Percentiles rank a stretch among this genome's conserved stretches.
Conservation (phyloP, 35 echinoderm and acorn worm genomes). For the Strongylocentrotus purpuratus region DNA sequence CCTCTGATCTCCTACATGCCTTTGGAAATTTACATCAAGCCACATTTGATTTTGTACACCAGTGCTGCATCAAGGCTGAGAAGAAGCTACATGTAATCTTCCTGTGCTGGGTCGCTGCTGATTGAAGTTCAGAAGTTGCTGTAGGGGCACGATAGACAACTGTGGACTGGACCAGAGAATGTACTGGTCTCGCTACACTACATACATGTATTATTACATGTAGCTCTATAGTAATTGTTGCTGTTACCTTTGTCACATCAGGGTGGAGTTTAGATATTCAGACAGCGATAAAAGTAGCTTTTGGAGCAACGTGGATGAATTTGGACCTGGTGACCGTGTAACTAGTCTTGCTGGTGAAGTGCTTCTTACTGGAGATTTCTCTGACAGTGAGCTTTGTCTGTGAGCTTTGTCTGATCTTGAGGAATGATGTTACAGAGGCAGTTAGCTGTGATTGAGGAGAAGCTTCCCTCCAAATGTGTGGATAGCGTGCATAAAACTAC, state of each 20-base stretch:
- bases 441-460: neutral
- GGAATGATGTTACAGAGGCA: neutral
- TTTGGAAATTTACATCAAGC: neutral
- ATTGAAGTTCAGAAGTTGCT: too few relatives aligned
- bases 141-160: too few relatives aligned
- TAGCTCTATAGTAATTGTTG: too few relatives aligned
- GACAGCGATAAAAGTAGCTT: too few relatives aligned
- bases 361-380: neutral
- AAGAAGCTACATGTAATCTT: too few relatives aligned
- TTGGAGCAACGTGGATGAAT: neutral
- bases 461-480: neutral
- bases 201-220: too few relatives aligned
- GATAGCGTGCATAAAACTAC: neutral
- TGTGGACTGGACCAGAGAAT: too few relatives aligned
- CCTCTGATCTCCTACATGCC: neutral
- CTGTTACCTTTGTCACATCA: too few relatives aligned
- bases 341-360: neutral
- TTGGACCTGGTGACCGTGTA: neutral
- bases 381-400: neutral
- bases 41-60: too few relatives aligned
- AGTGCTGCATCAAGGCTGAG: neutral
- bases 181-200: too few relatives aligned
- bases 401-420: neutral
- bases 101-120: too few relatives aligned
- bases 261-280: too few relatives aligned